Evolutionary conservation across 1,140 invertebrate species (phyloP).

Genomic region (Conus betulinus): DNA sequence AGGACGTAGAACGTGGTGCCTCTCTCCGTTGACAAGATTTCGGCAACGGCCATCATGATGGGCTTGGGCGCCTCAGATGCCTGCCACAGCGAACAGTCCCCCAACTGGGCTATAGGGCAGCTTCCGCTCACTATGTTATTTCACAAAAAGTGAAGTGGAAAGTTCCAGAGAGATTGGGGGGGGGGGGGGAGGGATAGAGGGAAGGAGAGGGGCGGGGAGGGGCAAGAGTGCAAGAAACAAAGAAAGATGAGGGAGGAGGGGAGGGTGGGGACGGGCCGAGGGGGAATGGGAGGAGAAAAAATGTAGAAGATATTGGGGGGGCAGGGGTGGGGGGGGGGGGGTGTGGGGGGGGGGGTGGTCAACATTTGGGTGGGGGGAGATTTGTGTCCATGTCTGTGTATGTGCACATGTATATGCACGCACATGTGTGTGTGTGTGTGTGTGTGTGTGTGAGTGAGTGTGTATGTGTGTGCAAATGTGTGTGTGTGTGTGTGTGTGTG

Average conservation of each 20-base stretch:
- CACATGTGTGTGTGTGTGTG: too few species aligned
- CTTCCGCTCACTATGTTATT: neutral
- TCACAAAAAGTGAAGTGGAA: neutral
- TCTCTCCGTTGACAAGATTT: conserved; percentile 66
- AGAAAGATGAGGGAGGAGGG: too few species aligned
- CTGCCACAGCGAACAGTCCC: neutral
- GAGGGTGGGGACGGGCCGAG: too few species aligned
- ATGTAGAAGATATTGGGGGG: neutral
- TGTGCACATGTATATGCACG: too few species aligned
- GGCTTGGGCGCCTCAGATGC: neutral
- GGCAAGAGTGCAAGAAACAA: too few species aligned
- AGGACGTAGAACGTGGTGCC: conserved; percentile 73
- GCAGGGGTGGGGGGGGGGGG: neutral
- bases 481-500: neutral
- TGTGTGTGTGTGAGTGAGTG: neutral
- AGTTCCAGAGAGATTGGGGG: neutral
- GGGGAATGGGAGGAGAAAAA: neutral
- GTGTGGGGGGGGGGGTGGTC: too few species aligned
- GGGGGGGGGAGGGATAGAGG: neutral
- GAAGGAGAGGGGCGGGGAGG: neutral
- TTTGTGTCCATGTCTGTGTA: too few species aligned
- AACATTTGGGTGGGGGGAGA: too few species aligned
- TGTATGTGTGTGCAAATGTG: neutral
- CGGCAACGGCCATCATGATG: conserved; percentile 55
- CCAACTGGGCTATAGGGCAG: too few species aligned